phyloP scores from a whole-genome alignment of 1,140 invertebrate species.

The Mesaphorura yosii region DNA sequence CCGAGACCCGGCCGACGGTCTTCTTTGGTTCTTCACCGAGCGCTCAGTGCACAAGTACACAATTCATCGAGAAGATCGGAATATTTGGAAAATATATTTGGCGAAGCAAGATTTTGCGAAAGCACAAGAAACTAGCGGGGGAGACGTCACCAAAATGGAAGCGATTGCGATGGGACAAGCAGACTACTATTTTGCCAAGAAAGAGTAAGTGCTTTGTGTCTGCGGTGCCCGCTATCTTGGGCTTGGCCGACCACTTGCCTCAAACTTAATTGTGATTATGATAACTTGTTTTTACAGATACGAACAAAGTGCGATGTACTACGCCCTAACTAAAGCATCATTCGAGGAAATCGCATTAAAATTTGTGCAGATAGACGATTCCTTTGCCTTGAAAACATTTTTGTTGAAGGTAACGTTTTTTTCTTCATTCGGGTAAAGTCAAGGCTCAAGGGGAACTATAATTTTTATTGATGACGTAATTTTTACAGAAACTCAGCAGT shows the following conservation, averaged over 20 bases:
- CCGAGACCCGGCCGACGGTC: conserved; percentile 64
- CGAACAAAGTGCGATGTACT: conserved; percentile 70
- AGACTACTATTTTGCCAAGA: conserved; percentile 67
- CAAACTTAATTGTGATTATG: neutral
- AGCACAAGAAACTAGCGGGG: conserved; percentile 66
- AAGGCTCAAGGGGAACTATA: conserved; percentile 34
- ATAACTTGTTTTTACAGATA: conserved; percentile 41
- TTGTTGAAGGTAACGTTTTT: conserved; percentile 51
- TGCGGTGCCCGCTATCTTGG: too few relatives aligned
- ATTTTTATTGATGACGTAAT: conserved; percentile 13
- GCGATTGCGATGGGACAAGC: conserved; percentile 79
- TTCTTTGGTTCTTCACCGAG: conserved; percentile 76
- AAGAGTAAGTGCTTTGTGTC: conserved; percentile 45
- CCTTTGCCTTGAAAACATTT: conserved; percentile 75
- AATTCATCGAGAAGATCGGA: conserved; percentile 70
- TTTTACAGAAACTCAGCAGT: conserved; percentile 43
- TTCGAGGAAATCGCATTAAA: conserved; percentile 91
- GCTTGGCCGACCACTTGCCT: too few relatives aligned
- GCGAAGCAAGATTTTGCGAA: conserved; percentile 75
- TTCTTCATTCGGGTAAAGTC: conserved; percentile 4
- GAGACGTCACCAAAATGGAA: conserved; percentile 66
- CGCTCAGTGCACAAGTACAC: conserved; percentile 74
- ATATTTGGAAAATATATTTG: conserved; percentile 80
- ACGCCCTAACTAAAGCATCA: conserved; percentile 75
- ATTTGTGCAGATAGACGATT: conserved; percentile 70